Conservation (phyloP, 2,797 vertebrate genomes). For the Phoebastria nigripes region DNA sequence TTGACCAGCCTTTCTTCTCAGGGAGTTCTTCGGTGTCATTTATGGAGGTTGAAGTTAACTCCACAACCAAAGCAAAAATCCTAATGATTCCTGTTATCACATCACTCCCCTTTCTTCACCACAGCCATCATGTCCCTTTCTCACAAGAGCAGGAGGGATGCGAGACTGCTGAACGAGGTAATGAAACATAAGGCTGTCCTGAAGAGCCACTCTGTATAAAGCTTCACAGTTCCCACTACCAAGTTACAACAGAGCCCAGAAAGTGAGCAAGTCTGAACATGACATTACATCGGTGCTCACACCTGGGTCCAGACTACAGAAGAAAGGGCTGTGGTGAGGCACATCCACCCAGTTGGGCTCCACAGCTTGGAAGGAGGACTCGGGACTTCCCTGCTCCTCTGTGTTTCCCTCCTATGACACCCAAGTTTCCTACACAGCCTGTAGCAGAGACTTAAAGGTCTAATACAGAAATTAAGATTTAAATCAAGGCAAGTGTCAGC, state of each 20-base stretch:
- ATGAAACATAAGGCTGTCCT: not conserved
- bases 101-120: not conserved
- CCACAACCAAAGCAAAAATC: not conserved
- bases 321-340: not conserved
- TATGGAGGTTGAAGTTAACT: not conserved
- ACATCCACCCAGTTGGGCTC: not conserved
- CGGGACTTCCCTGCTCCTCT: not conserved
- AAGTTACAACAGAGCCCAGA: not conserved
- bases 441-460: not conserved
- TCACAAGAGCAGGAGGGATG: not conserved
- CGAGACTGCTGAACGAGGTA: rapidly evolving
- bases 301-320: not conserved
- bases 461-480: not conserved
- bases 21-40: not conserved
- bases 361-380: not conserved
- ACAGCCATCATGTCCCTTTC: not conserved
- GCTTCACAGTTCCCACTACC: not conserved
- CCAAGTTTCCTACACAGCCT: not conserved
- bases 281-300: not conserved
- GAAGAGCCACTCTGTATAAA: not conserved
- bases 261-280: not conserved
- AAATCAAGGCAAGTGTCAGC: not conserved
- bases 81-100: not conserved
- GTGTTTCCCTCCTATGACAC: not conserved
- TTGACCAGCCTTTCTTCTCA: not conserved